Conservation (phyloP, 2,113 vertebrate species). For the Tragulus kanchil region DNA sequence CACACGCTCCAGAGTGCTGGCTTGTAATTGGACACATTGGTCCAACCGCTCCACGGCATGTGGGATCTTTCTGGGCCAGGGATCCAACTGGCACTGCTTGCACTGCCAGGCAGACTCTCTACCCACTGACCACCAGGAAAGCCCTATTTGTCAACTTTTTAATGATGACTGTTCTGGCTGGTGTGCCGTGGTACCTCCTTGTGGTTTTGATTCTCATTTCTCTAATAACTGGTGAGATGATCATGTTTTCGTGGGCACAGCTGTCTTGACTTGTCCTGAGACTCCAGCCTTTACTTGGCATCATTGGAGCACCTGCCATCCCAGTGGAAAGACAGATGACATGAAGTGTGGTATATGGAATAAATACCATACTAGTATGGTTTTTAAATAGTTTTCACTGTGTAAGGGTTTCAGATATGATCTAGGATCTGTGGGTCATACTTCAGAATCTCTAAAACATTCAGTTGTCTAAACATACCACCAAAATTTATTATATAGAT, state of each 20-base stretch:
- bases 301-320: not conserved
- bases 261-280: too few species aligned
- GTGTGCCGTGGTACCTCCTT: not conserved
- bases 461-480: not conserved
- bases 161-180: not conserved
- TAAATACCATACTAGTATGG: too few species aligned
- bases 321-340: not conserved
- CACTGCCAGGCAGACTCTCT: too few species aligned
- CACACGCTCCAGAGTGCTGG: too few species aligned
- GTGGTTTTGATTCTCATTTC: not conserved
- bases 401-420: rapidly evolving
- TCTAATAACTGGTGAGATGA: not conserved
- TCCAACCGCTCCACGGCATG: too few species aligned
- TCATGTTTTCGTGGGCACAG: rapidly evolving
- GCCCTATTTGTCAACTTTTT: not conserved
- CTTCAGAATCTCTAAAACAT: too few species aligned
- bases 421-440: too few species aligned
- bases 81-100: too few species aligned
- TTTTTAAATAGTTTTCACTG: not conserved
- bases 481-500: not conserved
- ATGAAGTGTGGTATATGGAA: too few species aligned
- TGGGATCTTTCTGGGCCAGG: too few species aligned
- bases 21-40: too few species aligned
- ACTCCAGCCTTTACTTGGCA: not conserved
- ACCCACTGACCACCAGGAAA: too few species aligned